Evolutionary conservation across 2,797 vertebrate species (phyloP), one percentile per base, ranked within the genome.

Genomic region (Enteromius trimaculatus): DNA sequence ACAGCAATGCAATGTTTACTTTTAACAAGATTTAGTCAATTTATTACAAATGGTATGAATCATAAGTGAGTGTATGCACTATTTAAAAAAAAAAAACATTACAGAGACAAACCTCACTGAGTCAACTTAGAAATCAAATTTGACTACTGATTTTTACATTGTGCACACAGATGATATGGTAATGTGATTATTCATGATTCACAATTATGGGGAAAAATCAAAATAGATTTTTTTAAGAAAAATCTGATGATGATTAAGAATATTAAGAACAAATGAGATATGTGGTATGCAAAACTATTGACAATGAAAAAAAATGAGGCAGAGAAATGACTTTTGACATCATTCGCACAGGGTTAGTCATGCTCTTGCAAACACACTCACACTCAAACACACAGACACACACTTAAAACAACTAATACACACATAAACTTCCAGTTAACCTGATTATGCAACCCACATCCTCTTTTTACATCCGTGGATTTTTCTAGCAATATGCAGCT

Each of bases 401-500:
- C 74, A 85, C 29, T 69, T 23, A 37, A 68, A 71, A 81, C 44
- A 37, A 79, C 62, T 80, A 66, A 64, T 47, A 75, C 58, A 80
- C 64, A 55, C 55, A 79, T 66, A 69, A 34, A 71, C 70, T 85
- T 81, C 79, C 87, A 84, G 84, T 79, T 86, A 89, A 77, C 51
- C 11, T 65, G 66, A 78, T 87, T 87, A 76, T 21, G 69, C 84
- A 89, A 81, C 31, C 47, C 42, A 85, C 71, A 39, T 71, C 80
- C 82, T 83, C 77, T 80, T 83, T 81, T 79, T 74, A 86, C 79
- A 81, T 78, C 66, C 71, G 39, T 64, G 55, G 31, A 53, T 49
- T 53, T n/a, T 68, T 65, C 58, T 86, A 79, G 62, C 55, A 82
- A 82, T 83, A 81, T 74, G 10, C 49, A 19, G 11, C 19, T 77